A percentile compares a stretch with the other conserved stretches of the same genome.
phyloP scores from a whole-genome alignment of 2,888 invertebrate genomes.

The Reticulitermes lucifugus region DNA sequence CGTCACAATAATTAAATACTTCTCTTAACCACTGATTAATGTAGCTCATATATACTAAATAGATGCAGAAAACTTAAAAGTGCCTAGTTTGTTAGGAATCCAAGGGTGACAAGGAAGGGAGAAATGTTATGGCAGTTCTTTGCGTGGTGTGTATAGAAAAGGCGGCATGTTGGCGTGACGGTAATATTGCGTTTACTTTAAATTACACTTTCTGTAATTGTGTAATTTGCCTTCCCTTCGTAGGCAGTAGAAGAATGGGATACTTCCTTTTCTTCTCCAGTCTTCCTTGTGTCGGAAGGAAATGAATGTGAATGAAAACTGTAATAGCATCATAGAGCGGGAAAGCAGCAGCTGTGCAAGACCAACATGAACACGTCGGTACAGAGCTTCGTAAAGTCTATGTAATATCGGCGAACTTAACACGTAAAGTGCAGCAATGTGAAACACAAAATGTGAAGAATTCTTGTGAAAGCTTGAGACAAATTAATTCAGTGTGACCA shows the following conservation, averaged over 20 bases:
- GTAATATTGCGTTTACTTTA: background rate
- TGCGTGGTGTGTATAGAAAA: background rate
- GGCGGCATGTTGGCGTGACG: background rate
- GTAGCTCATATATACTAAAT: constrained; percentile 41
- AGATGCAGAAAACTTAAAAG: constrained; percentile 11
- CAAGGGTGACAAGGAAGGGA: background rate
- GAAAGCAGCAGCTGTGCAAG: no score
- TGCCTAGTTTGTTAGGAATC: background rate
- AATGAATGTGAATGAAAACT: no score
- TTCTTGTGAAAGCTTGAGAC: no score
- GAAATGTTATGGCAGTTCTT: background rate
- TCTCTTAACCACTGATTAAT: constrained; percentile 46
- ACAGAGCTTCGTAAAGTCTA: no score
- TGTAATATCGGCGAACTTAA: no score
- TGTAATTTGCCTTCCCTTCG: background rate
- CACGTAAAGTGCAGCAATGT: no score
- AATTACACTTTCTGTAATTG: background rate
- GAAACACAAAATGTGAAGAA: no score
- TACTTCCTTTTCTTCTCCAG: background rate
- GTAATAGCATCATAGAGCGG: no score
- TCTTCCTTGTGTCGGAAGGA: background rate
- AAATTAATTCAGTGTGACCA: no score
- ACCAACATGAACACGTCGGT: no score
- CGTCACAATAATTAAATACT: constrained; percentile 46
- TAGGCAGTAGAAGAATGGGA: background rate